A percentile compares a stretch with the other conserved stretches of the same genome.
Conservation (phyloP, 1,140 invertebrate genomes). For the Dreissena polymorpha region DNA sequence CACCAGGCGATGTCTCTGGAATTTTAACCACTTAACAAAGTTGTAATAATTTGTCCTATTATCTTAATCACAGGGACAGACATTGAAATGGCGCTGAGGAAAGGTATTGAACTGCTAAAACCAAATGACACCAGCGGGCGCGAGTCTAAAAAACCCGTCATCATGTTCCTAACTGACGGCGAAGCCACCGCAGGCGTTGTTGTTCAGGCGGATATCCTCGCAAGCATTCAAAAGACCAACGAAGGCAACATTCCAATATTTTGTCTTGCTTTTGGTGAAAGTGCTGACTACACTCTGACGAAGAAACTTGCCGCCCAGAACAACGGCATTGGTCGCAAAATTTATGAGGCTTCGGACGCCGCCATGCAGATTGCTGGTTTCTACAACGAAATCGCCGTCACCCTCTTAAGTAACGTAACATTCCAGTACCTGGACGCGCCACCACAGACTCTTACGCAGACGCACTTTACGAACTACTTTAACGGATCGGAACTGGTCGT, state of each 20-base stretch:
- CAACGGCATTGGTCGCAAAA: constrained; percentile 86
- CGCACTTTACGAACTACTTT: constrained; percentile 59
- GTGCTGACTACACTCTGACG: constrained; percentile 85
- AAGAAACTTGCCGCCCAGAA: constrained; percentile 85
- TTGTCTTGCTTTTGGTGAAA: constrained; percentile 86
- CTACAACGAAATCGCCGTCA: constrained; percentile 75
- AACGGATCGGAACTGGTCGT: constrained; percentile 67
- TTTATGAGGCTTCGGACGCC: constrained; percentile 88
- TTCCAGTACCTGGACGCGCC: constrained; percentile 58
- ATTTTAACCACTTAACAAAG: no score
- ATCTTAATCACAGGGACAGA: constrained; percentile 65
- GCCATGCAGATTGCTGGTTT: constrained; percentile 86
- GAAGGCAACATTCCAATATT: constrained; percentile 80
- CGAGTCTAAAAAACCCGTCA: constrained; percentile 79
- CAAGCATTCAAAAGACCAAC: constrained; percentile 68
- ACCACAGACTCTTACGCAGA: constrained; percentile 48
- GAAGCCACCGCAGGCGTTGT: constrained; percentile 85
- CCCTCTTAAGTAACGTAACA: constrained; percentile 51
- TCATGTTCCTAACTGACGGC: constrained; percentile 89
- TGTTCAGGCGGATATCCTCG: constrained; percentile 81
- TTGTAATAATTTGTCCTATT: no score
- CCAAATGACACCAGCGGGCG: neutral
- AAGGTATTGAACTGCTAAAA: constrained; percentile 57
- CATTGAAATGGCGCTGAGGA: constrained; percentile 61
- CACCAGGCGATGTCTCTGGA: no score